Evolutionary conservation across 1,140 invertebrate species (phyloP).

Genomic region (Pissodes strobi): DNA sequence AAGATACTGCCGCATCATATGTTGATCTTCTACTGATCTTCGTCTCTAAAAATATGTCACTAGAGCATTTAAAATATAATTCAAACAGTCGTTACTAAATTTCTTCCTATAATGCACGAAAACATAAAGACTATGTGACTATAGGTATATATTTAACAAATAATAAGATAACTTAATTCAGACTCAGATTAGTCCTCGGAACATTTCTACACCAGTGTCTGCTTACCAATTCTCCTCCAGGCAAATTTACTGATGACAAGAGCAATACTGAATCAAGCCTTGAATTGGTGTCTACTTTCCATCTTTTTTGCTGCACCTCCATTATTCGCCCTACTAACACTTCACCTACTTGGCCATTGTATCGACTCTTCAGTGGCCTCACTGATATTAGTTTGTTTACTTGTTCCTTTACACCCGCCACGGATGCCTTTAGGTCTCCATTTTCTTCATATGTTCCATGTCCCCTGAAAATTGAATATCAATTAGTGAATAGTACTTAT

Average conservation of each 20-base stretch:
- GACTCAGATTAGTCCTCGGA: no score
- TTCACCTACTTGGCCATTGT: slow-evolving; percentile 95
- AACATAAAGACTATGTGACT: no score
- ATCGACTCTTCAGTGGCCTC: slow-evolving; percentile 84
- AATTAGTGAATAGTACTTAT: no score
- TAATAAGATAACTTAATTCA: no score
- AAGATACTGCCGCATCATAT: slow-evolving; percentile 94
- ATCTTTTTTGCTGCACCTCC: slow-evolving; percentile 88
- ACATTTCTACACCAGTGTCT: no score
- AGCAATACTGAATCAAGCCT: slow-evolving; percentile 86
- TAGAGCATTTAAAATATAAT: slow-evolving; percentile 15
- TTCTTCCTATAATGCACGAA: no score
- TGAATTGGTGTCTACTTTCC: slow-evolving; percentile 95
- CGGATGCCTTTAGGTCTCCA: slow-evolving; percentile 83
- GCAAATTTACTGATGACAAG: slow-evolving; percentile 94
- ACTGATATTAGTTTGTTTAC: slow-evolving; percentile 95
- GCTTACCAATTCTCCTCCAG: slow-evolving; percentile 94
- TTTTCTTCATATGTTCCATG: slow-evolving; percentile 94
- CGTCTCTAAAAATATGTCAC: slow-evolving; percentile 74
- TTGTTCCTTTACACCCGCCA: slow-evolving; percentile 90
- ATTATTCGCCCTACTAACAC: slow-evolving; percentile 93
- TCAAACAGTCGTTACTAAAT: not conserved
- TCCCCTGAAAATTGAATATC: slow-evolving; percentile 67
- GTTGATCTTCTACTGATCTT: slow-evolving; percentile 94
- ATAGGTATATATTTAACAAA: no score